Conservation (phyloP, 1,140 invertebrate genomes). For the Brachionus paranguensis region DNA sequence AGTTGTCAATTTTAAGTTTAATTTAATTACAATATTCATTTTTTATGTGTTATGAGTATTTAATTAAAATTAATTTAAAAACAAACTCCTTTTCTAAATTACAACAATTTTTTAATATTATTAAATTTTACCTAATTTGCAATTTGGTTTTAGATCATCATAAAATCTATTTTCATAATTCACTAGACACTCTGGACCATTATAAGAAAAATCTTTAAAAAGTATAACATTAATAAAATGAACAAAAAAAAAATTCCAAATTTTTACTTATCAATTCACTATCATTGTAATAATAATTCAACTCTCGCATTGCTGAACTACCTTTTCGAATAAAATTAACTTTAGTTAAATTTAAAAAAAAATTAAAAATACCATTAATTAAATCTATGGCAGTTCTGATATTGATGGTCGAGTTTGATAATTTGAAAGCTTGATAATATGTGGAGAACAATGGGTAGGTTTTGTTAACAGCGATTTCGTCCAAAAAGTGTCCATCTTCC, state of each 20-base stretch:
- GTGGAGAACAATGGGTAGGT: not conserved
- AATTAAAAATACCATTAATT: not conserved
- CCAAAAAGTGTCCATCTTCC: not conserved
- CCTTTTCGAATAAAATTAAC: not conserved
- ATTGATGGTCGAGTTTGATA: not conserved
- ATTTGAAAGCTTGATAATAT: not conserved
- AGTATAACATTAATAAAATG: not conserved
- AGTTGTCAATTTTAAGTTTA: too few relatives aligned
- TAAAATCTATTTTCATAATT: not conserved
- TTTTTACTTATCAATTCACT: not conserved
- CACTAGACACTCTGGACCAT: not conserved
- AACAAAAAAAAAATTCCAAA: not conserved
- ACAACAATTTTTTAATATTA: too few relatives aligned
- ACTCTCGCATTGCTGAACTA: not conserved
- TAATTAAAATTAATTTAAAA: too few relatives aligned
- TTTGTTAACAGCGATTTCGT: not conserved
- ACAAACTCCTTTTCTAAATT: too few relatives aligned
- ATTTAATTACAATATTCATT: too few relatives aligned
- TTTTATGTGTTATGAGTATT: too few relatives aligned
- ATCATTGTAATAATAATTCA: not conserved
- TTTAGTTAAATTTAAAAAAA: not conserved
- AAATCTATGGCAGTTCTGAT: not conserved
- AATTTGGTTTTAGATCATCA: not conserved
- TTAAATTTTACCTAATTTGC: not conserved
- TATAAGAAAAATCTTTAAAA: not conserved